Evolutionary conservation across 2,797 vertebrate species (phyloP), one percentile per base, ranked within the genome.

Genomic region (Strix occidentalis): DNA sequence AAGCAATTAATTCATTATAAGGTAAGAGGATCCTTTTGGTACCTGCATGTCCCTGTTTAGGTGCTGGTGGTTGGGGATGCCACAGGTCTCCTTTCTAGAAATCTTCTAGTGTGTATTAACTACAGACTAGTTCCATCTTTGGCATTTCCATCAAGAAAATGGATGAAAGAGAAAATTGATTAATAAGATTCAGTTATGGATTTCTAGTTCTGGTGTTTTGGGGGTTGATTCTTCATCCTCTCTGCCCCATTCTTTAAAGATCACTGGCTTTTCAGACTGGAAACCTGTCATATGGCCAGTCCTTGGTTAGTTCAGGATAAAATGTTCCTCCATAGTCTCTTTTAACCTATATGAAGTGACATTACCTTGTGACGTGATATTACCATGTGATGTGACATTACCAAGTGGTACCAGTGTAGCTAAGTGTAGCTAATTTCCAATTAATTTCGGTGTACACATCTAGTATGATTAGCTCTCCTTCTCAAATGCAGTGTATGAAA

Each of bases 351-450:
- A 10, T 46, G 23, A 74, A 80, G 29, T 29, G 57, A 45, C 18
- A 9, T 43, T 68, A 39, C 16, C 10, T 11, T 24, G 19, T 66
- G 48, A n/a, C 46, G 20, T 46, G 41, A 51, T 14, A 12, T 39
- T 65, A n/a, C 16, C 33, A 24, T 48, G 11, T 21, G 23, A 39
- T 50, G 25, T 63, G 26, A 53, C 0, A 0, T 25, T 77, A 57
- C 39, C 29, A 56, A 20, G 28, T 9, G 5, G 16, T 43, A 54
- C 7, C 0, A 0, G 35, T 48, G 57, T 39, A 70, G 13, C 3
- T 80, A 35, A 25, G 3, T 50, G 56, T 37, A 53, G 24, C 7
- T 81, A 51, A 63, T 63, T 83, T 23, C 19, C 3, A 37, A 11
- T 75, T 75, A 87, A 29, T 71, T 64, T 78, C 56, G 28, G 9